Base-by-base conservation (phyloP, 2,888 invertebrate species). In the Zygothrica quintamaculata region DNA sequence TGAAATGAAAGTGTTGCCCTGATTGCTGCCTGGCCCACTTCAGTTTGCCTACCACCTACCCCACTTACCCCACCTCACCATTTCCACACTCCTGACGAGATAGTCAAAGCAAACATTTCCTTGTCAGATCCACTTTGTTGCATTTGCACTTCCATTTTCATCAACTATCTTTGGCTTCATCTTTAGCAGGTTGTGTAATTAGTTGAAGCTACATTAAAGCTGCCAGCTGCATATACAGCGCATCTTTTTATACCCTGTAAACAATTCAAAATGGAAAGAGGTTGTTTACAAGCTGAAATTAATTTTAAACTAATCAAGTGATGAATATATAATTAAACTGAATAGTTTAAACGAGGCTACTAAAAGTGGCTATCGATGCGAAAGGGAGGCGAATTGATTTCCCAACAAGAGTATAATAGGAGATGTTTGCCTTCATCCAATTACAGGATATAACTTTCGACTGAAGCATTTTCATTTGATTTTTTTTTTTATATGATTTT, bases 1-100 rank as follows among this genome's bases (percentile, higher is more conserved):
- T 53, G 39, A 59, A 74, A 74, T 56, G 77, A 84, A 80, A 86
- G 84, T 77, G 66, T 51, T 56, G 56, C 59, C 57, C 52, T 52
- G 37, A 40, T 52, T 43, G 42, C 34, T 18, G 25, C 44, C 25
- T 51, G 44, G 13, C 40, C 61, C 52, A 66, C 52, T 67, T 25
- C 36, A 37, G 48, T 9, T 13, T 16, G n/a, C 11, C 34, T 11
- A 29, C 29, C 9, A 9, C 9, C 26, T 4, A 16, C 6, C 11
- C 48, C 15, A 0, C 15, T 26, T 34, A 11, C 33, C 16, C 11
- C 25, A 9, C 8, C 37, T 31, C 56, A 16, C 36, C 16, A 26
- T 4, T 26, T 29, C 29, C 29, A 1, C 48, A 46, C 42, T 52
- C 46, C 11, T 39, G 26, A 39, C 22, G 39, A 9, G 26, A n/a